These are phyloP conservation scores for Rhodinocichla rosea DNA, from an alignment of 2,113 vertebrate genomes.

Conservation along the genomic window DNA sequence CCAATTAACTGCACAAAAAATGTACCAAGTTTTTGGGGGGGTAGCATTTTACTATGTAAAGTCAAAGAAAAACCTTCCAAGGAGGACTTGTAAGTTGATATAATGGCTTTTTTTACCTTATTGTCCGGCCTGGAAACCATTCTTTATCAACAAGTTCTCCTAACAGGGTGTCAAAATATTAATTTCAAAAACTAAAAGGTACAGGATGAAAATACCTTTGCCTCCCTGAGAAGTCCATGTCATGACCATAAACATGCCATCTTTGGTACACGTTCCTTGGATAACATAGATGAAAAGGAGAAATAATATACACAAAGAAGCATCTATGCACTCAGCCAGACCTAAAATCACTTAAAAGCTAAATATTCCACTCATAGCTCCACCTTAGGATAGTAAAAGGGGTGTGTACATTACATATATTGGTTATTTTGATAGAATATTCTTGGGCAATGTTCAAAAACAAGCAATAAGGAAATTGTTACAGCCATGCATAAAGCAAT, in stretches of 20 bases:
- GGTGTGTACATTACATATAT: not conserved
- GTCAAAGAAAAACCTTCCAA: not conserved
- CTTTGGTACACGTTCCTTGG: not conserved
- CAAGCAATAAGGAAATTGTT: not conserved
- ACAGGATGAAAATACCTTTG: not conserved
- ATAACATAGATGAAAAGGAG: not conserved
- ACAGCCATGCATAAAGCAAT: not conserved
- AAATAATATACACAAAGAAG: not conserved
- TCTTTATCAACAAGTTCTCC: not conserved
- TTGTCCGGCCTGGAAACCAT: not conserved
- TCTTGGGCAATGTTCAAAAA: not conserved
- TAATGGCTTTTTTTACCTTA: not conserved
- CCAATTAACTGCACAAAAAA: not conserved
- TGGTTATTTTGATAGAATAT: not conserved
- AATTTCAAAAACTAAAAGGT: not conserved
- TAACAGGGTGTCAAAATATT: not conserved
- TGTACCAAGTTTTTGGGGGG: not conserved
- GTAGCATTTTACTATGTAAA: not conserved
- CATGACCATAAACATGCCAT: not conserved
- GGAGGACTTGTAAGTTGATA: not conserved
- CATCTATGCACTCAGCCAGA: not conserved
- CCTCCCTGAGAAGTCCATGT: not conserved
- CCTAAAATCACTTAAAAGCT: not conserved
- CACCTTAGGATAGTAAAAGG: not conserved
- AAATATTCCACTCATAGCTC: not conserved